Conservation (phyloP, 2,888 invertebrate genomes). For the Nemoura dubitans region DNA sequence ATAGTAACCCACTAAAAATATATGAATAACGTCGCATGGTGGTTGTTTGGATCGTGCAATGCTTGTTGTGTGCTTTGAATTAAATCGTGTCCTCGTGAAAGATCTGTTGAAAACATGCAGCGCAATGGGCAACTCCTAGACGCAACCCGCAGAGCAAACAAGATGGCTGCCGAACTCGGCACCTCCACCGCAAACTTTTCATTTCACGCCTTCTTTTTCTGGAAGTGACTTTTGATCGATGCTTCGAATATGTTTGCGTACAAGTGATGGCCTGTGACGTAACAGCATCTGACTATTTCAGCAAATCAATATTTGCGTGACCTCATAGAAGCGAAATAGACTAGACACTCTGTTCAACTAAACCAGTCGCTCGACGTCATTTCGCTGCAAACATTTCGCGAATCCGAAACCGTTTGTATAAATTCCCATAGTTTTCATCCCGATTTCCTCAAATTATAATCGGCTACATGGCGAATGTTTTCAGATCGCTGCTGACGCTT, state of each 20-base stretch:
- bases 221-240: no score
- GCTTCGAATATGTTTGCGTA: not conserved
- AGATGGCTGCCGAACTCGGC: not conserved
- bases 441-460: not conserved
- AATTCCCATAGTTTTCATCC: not conserved
- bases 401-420: not conserved
- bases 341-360: not conserved
- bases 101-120: not conserved
- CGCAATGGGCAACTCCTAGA: not conserved
- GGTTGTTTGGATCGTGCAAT: not conserved
- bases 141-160: not conserved
- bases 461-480: constrained; percentile 16
- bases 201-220: not conserved
- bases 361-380: not conserved
- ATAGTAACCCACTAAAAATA: not conserved
- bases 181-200: not conserved
- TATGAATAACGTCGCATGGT: not conserved
- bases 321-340: constrained; percentile 42
- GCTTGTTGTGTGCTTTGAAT: not conserved
- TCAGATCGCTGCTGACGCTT: constrained; percentile 26
- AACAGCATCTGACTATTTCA: not conserved
- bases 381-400: not conserved
- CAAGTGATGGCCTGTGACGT: not conserved
- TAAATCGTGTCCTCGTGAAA: not conserved
- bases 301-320: constrained; percentile 49